Conservation (phyloP, 2,888 invertebrate genomes). For the Linhomoeus sp. region DNA sequence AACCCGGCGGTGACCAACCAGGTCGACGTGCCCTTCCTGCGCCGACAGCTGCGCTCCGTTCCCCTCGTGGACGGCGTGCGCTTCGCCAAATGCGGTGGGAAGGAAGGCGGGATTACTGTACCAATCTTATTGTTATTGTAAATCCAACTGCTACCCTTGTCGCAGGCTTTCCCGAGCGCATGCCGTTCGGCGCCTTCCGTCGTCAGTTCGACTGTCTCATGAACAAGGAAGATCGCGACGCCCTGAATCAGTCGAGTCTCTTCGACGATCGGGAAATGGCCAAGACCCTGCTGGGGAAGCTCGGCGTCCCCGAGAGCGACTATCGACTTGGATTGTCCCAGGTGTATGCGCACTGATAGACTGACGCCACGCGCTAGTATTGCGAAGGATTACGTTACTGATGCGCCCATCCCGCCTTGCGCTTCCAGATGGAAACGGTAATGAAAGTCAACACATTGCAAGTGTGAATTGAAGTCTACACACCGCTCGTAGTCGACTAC, state of each 20-base stretch:
- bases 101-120: not conserved
- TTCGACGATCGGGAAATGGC: too few species aligned
- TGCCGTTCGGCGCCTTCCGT: constrained; percentile 68
- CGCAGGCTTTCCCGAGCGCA: constrained; percentile 61
- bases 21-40: constrained; percentile 4
- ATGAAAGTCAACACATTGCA: too few species aligned
- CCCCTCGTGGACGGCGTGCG: constrained; percentile 72
- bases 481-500: too few species aligned
- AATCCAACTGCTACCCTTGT: not conserved
- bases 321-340: constrained; percentile 78
- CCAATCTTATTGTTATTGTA: not conserved
- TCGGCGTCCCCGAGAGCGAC: constrained; percentile 33
- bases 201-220: constrained; percentile 48
- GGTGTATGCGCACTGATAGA: constrained; percentile 45
- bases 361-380: too few species aligned
- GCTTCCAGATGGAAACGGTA: too few species aligned
- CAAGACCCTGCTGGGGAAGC: constrained; percentile 43
- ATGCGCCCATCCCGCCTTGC: too few species aligned
- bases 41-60: constrained; percentile 54
- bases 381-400: too few species aligned
- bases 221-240: constrained; percentile 5
- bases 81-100: constrained; percentile 56
- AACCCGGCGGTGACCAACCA: not conserved
- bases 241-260: too few species aligned
- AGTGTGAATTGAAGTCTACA: too few species aligned